Conservation (phyloP, 2,888 invertebrate genomes). For the Andrena bicolor region DNA sequence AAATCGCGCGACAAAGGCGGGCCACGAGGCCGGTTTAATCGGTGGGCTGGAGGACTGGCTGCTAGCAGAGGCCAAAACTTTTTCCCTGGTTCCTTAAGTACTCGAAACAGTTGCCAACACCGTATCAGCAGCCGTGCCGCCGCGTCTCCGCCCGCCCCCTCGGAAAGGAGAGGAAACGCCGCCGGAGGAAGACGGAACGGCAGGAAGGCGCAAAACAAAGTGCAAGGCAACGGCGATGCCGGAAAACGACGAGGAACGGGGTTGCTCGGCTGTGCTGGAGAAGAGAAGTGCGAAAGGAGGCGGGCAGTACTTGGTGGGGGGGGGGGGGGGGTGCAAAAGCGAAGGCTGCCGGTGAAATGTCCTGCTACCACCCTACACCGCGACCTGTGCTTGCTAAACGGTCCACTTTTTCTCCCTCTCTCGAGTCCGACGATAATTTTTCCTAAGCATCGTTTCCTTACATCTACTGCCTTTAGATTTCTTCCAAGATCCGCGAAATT, state of each 20-base stretch:
- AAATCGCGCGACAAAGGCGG: not conserved
- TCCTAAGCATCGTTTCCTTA: conserved; percentile 5
- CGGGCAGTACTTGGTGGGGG: conserved; percentile 32
- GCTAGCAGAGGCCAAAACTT: conserved; percentile 61
- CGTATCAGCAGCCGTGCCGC: conserved; percentile 22
- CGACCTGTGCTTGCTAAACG: conserved; percentile 38
- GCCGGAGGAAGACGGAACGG: conserved; percentile 38
- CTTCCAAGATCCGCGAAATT: too few species aligned
- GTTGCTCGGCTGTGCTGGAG: conserved; percentile 20
- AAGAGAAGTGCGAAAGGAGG: conserved; percentile 20
- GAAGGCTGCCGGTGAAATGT: conserved; percentile 63
- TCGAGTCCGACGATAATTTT: conserved; percentile 27
- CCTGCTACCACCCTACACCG: conserved; percentile 41
- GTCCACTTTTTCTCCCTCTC: conserved; percentile 13
- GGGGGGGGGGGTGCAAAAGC: conserved; percentile 58
- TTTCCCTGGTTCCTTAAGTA: conserved; percentile 73
- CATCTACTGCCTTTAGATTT: not conserved
- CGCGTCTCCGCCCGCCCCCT: not conserved
- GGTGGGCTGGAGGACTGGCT: not conserved
- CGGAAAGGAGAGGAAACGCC: conserved; percentile 28
- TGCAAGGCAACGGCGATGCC: conserved; percentile 43
- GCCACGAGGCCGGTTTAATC: conserved; percentile 26
- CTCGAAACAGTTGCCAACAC: conserved; percentile 79
- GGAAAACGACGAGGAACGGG: conserved; percentile 15
- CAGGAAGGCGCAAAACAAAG: conserved; percentile 55